These are phyloP conservation scores for Nephrotoma guestfalica DNA, from an alignment of 2,888 invertebrate genomes.

Conservation along the genomic window DNA sequence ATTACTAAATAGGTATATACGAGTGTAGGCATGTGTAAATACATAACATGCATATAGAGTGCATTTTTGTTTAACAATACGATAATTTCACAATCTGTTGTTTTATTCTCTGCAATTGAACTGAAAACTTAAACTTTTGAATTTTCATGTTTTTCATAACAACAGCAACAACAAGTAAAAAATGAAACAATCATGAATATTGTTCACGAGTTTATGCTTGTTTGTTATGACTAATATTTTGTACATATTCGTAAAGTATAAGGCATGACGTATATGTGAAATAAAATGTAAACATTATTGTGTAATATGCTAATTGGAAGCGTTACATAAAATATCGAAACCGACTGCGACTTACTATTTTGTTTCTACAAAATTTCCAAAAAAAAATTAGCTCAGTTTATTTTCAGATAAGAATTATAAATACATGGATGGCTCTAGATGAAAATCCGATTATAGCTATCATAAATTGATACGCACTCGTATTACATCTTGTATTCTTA, in stretches of 20 bases:
- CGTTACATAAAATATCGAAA: background rate
- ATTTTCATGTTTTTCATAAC: background rate
- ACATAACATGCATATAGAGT: background rate
- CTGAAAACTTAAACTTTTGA: background rate
- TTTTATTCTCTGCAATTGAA: background rate
- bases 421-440: no score
- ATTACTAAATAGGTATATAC: no score
- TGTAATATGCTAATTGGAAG: background rate
- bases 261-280: background rate
- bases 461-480: no score
- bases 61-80: background rate
- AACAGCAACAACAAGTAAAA: background rate
- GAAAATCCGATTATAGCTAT: no score
- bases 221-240: background rate
- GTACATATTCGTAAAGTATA: background rate
- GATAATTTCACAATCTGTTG: background rate
- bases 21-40: background rate
- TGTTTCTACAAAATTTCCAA: no score
- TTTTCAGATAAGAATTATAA: no score
- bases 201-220: background rate
- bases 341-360: background rate
- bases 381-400: no score
- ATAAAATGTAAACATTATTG: background rate
- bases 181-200: background rate
- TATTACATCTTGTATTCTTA: no score